Evolutionary conservation across 2,113 vertebrate genomes (phyloP).

Genomic region (Pelecanus crispus): DNA sequence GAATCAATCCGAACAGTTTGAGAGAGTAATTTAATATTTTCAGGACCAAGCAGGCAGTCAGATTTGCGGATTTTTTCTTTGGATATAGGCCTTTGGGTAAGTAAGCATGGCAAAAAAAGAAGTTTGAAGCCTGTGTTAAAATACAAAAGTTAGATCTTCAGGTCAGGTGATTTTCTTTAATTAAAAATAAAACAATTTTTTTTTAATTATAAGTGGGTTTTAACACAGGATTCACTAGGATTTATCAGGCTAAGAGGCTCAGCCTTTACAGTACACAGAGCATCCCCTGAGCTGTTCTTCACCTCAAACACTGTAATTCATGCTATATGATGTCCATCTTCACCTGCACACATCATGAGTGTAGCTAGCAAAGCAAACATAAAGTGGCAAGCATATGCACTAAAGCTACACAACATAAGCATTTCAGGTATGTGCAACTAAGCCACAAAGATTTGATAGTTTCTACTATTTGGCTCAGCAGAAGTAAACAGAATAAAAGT

Average conservation of each 20-base stretch:
- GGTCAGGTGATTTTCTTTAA: not conserved
- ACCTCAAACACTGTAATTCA: not conserved
- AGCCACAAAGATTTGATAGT: not conserved
- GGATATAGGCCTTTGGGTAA: not conserved
- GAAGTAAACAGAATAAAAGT: not conserved
- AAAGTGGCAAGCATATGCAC: not conserved
- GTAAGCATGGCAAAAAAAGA: not conserved
- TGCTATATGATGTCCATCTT: not conserved
- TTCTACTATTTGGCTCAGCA: not conserved
- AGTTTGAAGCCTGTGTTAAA: not conserved
- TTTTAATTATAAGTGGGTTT: not conserved
- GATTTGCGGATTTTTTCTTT: not conserved
- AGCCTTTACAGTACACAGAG: not conserved
- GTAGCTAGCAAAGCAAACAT: not conserved
- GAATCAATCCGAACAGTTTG: not conserved
- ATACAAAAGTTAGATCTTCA: not conserved
- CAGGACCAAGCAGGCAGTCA: not conserved
- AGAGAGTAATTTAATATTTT: not conserved
- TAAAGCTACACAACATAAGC: not conserved
- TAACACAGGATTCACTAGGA: not conserved
- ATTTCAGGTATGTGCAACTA: not conserved
- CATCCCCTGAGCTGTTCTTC: not conserved
- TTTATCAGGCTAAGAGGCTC: not conserved
- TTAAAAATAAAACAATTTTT: not conserved
- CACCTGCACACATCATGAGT: not conserved